Percentiles rank a stretch among this genome's conserved stretches.
phyloP scores from a whole-genome alignment of 2,888 invertebrate genomes.

The Cephus pygmeus region DNA sequence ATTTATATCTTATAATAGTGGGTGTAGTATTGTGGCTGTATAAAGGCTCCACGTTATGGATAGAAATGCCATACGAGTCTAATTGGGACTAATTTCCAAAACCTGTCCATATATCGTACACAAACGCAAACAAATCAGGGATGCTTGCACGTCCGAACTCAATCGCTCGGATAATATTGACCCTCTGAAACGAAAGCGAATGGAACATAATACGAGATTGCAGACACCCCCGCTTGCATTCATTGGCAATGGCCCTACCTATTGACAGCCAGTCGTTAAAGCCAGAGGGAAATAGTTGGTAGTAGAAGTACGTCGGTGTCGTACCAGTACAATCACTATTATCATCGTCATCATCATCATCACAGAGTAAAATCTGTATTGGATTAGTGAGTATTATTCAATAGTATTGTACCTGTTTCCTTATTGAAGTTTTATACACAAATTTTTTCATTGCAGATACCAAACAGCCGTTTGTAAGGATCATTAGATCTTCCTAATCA shows the following conservation, averaged over 20 bases:
- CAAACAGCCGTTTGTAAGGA: not conserved
- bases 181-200: slow-evolving; percentile 37
- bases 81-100: slow-evolving; percentile 62
- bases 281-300: not conserved
- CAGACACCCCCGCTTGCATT: slow-evolving; percentile 50
- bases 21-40: not conserved
- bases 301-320: not conserved
- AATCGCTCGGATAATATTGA: slow-evolving; percentile 61
- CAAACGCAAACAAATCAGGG: slow-evolving; percentile 59
- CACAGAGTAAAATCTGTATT: not conserved
- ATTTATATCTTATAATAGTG: not conserved
- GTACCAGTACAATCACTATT: not conserved
- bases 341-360: not conserved
- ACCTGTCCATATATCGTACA: slow-evolving; percentile 45
- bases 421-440: not conserved
- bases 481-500: not conserved
- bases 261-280: slow-evolving; percentile 7
- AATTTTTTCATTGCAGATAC: not conserved
- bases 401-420: not conserved
- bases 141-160: slow-evolving; percentile 42
- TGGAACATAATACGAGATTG: slow-evolving; percentile 54
- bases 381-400: not conserved
- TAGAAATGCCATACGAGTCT: slow-evolving; percentile 36
- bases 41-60: not conserved
- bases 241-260: slow-evolving; percentile 29